These are phyloP conservation scores for Idaea biselata DNA, from an alignment of 2,888 invertebrate species.

Conservation along the genomic window DNA sequence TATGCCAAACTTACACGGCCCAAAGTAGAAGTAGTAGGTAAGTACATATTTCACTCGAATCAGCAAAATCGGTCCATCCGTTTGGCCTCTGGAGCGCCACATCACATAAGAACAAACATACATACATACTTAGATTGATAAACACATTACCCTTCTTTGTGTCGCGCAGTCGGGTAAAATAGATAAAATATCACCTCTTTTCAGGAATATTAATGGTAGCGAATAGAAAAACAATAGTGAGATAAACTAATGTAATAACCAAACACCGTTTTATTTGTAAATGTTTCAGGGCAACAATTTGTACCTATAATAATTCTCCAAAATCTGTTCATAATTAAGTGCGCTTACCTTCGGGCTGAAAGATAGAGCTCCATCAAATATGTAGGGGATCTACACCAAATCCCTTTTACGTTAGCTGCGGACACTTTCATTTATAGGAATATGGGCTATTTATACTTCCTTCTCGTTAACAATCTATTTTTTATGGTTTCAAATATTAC, in stretches of 20 bases:
- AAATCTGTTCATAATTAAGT: constrained; percentile 64
- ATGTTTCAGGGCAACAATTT: constrained; percentile 46
- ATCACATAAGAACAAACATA: no score
- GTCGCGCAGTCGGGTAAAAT: no score
- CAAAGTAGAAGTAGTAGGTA: no score
- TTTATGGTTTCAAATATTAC: not conserved
- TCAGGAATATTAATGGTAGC: no score
- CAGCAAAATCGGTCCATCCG: no score
- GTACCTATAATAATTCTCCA: constrained; percentile 48
- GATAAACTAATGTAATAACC: constrained; percentile 31
- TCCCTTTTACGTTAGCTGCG: constrained; percentile 71
- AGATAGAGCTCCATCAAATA: constrained; percentile 70
- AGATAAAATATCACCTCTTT: no score
- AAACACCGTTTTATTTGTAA: constrained; percentile 38
- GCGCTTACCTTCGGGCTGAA: constrained; percentile 53
- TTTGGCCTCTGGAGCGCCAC: no score
- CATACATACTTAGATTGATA: no score
- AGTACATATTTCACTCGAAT: no score
- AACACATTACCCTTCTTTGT: no score
- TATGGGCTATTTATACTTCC: constrained; percentile 14
- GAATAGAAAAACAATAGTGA: not conserved
- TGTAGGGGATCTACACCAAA: constrained; percentile 71
- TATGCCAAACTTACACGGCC: no score
- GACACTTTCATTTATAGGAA: constrained; percentile 50
- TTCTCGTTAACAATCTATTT: constrained; percentile 1